These are phyloP conservation scores for Proisotoma minuta DNA, from an alignment of 2,888 invertebrate species.

Conservation along the genomic window DNA sequence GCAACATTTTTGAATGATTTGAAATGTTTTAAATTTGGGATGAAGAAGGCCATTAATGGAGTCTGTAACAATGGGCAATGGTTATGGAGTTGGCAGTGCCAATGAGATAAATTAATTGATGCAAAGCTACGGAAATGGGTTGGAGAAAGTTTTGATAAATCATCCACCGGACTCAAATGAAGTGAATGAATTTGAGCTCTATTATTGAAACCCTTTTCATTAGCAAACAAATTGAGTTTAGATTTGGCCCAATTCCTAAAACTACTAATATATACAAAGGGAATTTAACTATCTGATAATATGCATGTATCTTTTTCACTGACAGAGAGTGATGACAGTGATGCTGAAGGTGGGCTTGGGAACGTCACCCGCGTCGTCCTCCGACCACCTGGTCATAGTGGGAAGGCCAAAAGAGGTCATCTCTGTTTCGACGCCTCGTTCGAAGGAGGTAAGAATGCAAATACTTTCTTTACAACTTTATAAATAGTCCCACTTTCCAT, in stretches of 20 bases:
- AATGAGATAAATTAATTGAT: slow-evolving; percentile 17
- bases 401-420: slow-evolving; percentile 93
- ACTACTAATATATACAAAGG: no score
- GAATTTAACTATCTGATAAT: no score
- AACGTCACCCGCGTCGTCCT: slow-evolving; percentile 85
- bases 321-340: slow-evolving; percentile 83
- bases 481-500: no score
- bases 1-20: no score
- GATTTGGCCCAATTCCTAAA: no score
- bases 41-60: no score
- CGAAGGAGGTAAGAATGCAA: slow-evolving; percentile 67
- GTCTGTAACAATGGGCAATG: background rate
- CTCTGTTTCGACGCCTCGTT: slow-evolving; percentile 95
- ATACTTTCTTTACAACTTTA: no score
- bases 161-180: background rate
- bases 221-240: no score
- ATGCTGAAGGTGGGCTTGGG: slow-evolving; percentile 87
- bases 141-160: slow-evolving; percentile 4
- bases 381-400: slow-evolving; percentile 84
- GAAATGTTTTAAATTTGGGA: no score
- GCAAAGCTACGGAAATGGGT: background rate
- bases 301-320: no score
- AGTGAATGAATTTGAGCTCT: background rate
- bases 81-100: slow-evolving; percentile 16
- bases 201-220: no score